phyloP scores from a whole-genome alignment of 2,888 invertebrate genomes.

The Dusona sp. region DNA sequence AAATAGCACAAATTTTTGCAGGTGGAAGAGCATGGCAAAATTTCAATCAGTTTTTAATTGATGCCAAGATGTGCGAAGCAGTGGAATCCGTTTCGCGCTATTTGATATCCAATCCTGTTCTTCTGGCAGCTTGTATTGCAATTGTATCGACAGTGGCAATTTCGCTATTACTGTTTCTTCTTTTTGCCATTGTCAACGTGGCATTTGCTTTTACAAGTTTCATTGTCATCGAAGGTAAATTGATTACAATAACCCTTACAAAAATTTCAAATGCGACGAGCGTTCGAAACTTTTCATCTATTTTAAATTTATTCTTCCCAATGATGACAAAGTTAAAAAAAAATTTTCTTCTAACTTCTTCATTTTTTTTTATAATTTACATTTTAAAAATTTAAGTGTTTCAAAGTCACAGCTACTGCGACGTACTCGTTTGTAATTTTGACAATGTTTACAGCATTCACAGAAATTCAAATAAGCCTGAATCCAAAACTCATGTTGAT shows the following conservation, averaged over 20 bases:
- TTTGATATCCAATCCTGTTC: conserved; percentile 65
- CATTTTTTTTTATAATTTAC: no score
- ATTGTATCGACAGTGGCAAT: conserved; percentile 62
- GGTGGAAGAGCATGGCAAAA: conserved; percentile 65
- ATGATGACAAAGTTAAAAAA: no score
- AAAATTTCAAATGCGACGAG: no score
- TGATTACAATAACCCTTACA: not conserved
- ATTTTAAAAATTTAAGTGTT: no score
- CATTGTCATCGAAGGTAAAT: conserved; percentile 68
- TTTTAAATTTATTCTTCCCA: no score
- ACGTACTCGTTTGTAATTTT: no score
- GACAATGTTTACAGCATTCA: no score
- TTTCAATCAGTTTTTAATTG: conserved; percentile 65
- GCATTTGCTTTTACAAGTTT: conserved; percentile 70
- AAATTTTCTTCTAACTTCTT: no score
- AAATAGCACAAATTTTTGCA: conserved; percentile 50
- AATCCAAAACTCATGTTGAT: no score
- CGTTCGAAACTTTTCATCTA: no score
- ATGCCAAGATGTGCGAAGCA: conserved; percentile 69
- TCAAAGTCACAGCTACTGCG: no score
- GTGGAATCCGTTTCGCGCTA: conserved; percentile 60
- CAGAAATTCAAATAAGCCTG: no score
- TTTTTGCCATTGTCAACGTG: conserved; percentile 67
- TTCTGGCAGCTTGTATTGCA: conserved; percentile 59
- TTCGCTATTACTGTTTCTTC: conserved; percentile 67